These are phyloP conservation scores for Porites cylindrica DNA, from an alignment of 92 coral and sea anemone species.

Conservation along the genomic window DNA sequence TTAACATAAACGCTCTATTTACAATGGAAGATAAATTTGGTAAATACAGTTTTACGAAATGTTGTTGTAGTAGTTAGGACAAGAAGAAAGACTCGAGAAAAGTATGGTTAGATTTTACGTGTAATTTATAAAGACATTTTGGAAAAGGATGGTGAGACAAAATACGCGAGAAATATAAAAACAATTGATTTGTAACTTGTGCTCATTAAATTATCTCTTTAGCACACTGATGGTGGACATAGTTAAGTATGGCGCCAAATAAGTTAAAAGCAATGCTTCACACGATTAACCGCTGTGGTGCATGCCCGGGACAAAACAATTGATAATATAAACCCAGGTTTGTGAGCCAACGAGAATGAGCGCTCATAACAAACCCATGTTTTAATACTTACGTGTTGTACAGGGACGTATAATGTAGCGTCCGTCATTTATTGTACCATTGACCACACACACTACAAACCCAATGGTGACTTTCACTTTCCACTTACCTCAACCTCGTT, in stretches of 20 bases:
- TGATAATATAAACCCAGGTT: too few relatives aligned
- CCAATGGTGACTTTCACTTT: too few relatives aligned
- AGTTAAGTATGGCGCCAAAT: not conserved
- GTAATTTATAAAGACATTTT: not conserved
- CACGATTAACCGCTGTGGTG: too few relatives aligned
- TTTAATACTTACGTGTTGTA: too few relatives aligned
- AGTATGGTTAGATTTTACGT: not conserved
- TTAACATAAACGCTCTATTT: conserved; percentile 27
- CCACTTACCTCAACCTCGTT: too few relatives aligned
- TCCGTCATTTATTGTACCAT: too few relatives aligned
- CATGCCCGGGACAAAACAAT: too few relatives aligned
- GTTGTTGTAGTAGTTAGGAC: not conserved
- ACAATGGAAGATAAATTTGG: conserved; percentile 16
- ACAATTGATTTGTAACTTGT: conserved; percentile 11
- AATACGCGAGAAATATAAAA: not conserved
- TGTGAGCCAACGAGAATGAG: too few relatives aligned
- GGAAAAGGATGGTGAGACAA: not conserved
- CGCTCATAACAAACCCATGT: too few relatives aligned
- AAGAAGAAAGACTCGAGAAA: not conserved
- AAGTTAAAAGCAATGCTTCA: too few relatives aligned
- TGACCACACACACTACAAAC: too few relatives aligned
- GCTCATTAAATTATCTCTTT: conserved; percentile 11
- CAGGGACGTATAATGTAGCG: too few relatives aligned
- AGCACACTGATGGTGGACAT: not conserved
- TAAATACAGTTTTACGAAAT: not conserved